A percentile compares a stretch with the other conserved stretches of the same genome.
Evolutionary conservation across 2,113 vertebrate species (phyloP).

Genomic region (Hippoglossus stenolepis): DNA sequence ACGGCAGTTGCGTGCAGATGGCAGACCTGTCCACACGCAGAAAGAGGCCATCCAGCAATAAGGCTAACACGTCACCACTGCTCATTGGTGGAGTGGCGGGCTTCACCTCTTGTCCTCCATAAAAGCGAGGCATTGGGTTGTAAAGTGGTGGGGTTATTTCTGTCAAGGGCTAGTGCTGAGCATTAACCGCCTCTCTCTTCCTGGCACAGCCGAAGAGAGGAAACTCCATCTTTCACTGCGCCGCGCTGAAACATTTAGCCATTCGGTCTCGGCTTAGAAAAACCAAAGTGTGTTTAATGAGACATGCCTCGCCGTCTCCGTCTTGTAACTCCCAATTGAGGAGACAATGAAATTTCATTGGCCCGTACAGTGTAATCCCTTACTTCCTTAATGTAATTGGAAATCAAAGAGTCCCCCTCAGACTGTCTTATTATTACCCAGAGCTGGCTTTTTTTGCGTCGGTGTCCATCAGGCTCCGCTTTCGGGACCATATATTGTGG

Average conservation of each 20-base stretch:
- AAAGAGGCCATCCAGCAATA: neutral
- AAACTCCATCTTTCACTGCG: constrained; percentile 40
- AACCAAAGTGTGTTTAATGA: constrained; percentile 72
- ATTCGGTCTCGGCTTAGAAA: constrained; percentile 14
- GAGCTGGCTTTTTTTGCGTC: constrained; percentile 53
- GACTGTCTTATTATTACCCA: constrained; percentile 63
- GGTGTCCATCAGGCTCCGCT: constrained; percentile 45
- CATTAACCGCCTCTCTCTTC: constrained; percentile 41
- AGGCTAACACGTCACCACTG: constrained; percentile 27
- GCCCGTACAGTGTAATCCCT: constrained; percentile 59
- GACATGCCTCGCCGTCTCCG: constrained; percentile 60
- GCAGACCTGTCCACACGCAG: constrained; percentile 21
- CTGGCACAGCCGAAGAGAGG: constrained; percentile 29
- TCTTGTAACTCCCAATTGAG: constrained; percentile 68
- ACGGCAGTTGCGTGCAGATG: constrained; percentile 30
- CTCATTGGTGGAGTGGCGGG: constrained; percentile 27
- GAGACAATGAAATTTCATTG: constrained; percentile 74
- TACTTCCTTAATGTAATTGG: constrained; percentile 73
- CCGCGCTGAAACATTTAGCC: constrained; percentile 35
- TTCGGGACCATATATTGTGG: constrained; percentile 60
- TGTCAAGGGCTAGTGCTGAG: constrained; percentile 43
- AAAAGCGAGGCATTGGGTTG: constrained; percentile 47
- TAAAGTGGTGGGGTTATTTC: constrained; percentile 65
- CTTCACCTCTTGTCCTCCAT: constrained; percentile 59
- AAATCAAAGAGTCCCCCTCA: constrained; percentile 57